Base-by-base conservation (phyloP, 2,797 vertebrate species). In the Semaprochilodus insignis region DNA sequence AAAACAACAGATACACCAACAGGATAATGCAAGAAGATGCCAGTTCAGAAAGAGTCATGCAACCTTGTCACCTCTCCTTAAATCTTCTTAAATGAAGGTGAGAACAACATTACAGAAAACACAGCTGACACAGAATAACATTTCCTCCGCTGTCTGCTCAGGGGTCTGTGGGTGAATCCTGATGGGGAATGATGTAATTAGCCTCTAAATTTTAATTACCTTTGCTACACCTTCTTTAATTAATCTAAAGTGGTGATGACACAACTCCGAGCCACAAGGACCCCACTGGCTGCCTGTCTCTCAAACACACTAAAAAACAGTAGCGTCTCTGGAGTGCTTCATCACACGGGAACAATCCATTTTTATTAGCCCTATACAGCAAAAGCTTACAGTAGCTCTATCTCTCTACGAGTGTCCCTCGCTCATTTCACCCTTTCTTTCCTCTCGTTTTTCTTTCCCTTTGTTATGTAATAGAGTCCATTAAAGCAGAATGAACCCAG, bases 381-480 rank as follows among this genome's bases (percentile, higher is more conserved):
- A 55, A 63, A 73, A 23, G 25, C 44, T 83, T 48, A 23, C 66
- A 52, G 3, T 27, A n/a, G 2, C 67, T 62, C 34, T 19, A n/a
- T 4, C 25, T 8, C 63, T 67, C 40, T 27, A 7, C 13, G 19
- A 36, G 25, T 27, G 14, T 40, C 74, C 34, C 52, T 62, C 16
- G 21, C 13, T 63, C 23, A 60, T 75, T 69, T 21, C 55, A 67
- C 25, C 70, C 62, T 78, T 63, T 14, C 14, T 48, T 14, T 81
- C 44, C 52, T 65, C 23, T 76, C 67, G 10, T 31, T 31, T 54
- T 25, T 19, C 66, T 8, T 16, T 74, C 10, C 66, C 27, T 54
- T 25, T 63, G 40, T 83, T 86, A 84, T 74, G 83, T 84, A 87
- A 87, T 74, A 82, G 40, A 87, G 79, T 81, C 84, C 83, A 86